Evolutionary conservation across 2,888 invertebrate species (phyloP).

Genomic region (Apamea sordens): DNA sequence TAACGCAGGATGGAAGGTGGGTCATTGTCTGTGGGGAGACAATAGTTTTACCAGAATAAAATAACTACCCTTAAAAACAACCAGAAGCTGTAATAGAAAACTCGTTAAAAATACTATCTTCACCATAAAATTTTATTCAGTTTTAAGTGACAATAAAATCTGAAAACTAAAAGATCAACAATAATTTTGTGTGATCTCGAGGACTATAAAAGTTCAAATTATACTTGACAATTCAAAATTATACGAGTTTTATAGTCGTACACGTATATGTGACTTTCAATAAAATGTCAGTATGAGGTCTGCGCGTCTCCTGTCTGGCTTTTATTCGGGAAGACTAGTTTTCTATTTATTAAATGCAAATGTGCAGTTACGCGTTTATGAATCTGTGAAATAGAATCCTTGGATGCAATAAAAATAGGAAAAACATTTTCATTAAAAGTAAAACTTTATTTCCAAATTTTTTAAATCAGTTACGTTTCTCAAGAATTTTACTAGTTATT

Average conservation of each 20-base stretch:
- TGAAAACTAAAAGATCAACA: conserved; percentile 66
- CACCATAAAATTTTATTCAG: conserved; percentile 67
- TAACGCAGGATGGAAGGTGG: background rate
- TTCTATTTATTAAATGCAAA: conserved; percentile 50
- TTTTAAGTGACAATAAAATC: conserved; percentile 75
- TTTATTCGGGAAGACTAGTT: conserved; percentile 31
- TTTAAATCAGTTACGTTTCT: background rate
- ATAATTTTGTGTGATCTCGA: conserved; percentile 62
- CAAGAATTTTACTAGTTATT: background rate
- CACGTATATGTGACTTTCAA: conserved; percentile 60
- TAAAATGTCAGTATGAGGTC: conserved; percentile 62
- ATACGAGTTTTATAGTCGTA: conserved; percentile 61
- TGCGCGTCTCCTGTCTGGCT: conserved; percentile 42
- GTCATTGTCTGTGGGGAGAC: background rate
- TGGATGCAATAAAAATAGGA: background rate
- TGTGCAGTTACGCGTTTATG: conserved; percentile 41
- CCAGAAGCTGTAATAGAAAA: conserved; percentile 43
- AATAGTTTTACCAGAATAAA: background rate
- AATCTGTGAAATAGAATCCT: conserved; percentile 28
- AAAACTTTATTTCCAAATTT: background rate
- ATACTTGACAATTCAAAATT: conserved; percentile 63
- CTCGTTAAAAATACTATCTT: conserved; percentile 59
- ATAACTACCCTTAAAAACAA: conserved; percentile 18
- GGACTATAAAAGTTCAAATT: conserved; percentile 64
- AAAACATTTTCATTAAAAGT: background rate